phyloP scores from a whole-genome alignment of 2,797 vertebrate species.

The Petrocephalus sullivani region DNA sequence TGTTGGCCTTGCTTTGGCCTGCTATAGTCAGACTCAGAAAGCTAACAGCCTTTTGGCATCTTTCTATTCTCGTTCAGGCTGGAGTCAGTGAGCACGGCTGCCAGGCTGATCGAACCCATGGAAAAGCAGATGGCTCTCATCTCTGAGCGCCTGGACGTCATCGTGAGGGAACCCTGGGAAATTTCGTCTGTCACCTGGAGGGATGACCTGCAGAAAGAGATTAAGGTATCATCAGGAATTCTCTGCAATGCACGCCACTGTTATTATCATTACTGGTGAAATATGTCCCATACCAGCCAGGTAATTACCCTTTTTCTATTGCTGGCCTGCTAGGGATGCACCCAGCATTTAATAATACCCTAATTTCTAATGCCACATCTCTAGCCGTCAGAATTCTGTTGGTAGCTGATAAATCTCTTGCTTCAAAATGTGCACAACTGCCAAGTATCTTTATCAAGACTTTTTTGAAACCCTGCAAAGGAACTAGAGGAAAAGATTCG shows the following conservation, averaged over 20 bases:
- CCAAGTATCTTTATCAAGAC: neutral
- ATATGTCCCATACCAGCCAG: neutral
- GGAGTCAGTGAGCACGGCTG: conserved; percentile 55
- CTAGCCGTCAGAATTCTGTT: neutral
- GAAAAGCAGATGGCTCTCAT: conserved; percentile 53
- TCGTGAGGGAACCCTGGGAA: conserved; percentile 48
- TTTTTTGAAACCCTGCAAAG: conserved; percentile 32
- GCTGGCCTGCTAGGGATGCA: neutral
- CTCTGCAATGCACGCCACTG: neutral
- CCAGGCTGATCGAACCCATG: conserved; percentile 56
- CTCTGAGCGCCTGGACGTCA: conserved; percentile 50
- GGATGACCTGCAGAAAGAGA: conserved; percentile 32
- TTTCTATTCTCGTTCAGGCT: conserved; percentile 50
- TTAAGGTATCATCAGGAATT: conserved; percentile 45
- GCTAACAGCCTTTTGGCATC: neutral
- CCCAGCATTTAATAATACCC: neutral
- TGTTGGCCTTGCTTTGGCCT: neutral
- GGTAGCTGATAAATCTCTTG: neutral
- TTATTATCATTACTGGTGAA: neutral
- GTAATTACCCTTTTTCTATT: neutral
- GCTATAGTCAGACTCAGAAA: neutral
- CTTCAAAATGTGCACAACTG: neutral
- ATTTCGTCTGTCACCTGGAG: conserved; percentile 47
- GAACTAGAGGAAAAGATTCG: conserved; percentile 44
- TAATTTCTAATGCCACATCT: neutral